Conservation (phyloP, 2,797 vertebrate species). For the Eidolon dupreanum region DNA sequence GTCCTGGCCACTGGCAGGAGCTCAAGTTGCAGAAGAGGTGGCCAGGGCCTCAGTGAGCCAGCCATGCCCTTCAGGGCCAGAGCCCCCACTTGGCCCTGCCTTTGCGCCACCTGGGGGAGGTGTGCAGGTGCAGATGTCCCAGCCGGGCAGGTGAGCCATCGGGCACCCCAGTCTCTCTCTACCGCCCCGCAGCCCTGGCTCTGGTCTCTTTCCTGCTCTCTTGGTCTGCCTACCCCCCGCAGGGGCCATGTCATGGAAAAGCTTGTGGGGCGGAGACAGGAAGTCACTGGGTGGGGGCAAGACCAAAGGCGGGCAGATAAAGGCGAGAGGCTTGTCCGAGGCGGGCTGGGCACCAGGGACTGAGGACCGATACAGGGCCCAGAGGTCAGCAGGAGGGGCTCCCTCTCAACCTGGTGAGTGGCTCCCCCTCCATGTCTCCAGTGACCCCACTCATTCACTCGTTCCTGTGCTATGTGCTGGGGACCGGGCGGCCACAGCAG, state of each 20-base stretch:
- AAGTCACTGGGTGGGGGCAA: slow-evolving; percentile 41
- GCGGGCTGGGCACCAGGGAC: neutral
- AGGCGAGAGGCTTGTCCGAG: neutral
- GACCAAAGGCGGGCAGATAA: neutral
- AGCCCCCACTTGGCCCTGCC: neutral
- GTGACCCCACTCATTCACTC: neutral
- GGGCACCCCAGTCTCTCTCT: neutral
- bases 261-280: slow-evolving; percentile 42
- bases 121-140: accelerated
- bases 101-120: too few species aligned
- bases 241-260: slow-evolving; percentile 57
- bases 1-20: neutral
- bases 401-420: neutral
- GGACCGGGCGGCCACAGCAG: neutral
- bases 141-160: too few species aligned
- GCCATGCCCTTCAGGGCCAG: neutral
- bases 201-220: neutral
- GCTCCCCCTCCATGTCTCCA: neutral
- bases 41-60: neutral
- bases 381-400: neutral
- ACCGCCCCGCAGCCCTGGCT: neutral
- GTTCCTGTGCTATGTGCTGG: neutral
- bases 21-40: neutral
- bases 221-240: neutral
- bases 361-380: neutral